phyloP scores from a whole-genome alignment of 2,888 invertebrate species.

The Cecidostiba fungosa region DNA sequence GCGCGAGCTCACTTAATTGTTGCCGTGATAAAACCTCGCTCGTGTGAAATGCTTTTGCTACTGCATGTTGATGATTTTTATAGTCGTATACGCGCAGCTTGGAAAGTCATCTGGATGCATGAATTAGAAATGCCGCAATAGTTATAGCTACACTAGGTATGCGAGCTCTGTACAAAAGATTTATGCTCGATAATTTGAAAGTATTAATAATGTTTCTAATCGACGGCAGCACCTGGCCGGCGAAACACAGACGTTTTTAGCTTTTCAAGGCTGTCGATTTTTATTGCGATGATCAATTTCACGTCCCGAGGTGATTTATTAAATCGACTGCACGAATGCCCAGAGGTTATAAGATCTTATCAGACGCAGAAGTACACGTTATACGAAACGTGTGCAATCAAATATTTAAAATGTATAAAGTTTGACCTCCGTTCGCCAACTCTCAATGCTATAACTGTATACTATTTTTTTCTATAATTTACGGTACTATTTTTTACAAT shows the following conservation, averaged over 20 bases:
- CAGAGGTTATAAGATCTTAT: conserved; percentile 12
- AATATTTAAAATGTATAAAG: background rate
- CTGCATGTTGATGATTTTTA: too few species aligned
- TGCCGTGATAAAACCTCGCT: conserved; percentile 44
- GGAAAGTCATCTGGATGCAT: too few species aligned
- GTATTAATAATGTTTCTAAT: background rate
- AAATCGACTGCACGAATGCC: conserved; percentile 11
- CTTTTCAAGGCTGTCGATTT: conserved; percentile 8
- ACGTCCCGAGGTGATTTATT: background rate
- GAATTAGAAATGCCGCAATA: too few species aligned
- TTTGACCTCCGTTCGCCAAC: background rate
- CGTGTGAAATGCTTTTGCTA: conserved; percentile 1
- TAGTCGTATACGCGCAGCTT: too few species aligned
- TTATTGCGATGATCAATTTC: conserved; percentile 11
- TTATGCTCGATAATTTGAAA: background rate
- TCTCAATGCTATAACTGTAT: background rate
- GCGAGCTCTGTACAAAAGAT: conserved; percentile 7
- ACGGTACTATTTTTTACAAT: background rate
- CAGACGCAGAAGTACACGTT: background rate
- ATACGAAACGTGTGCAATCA: conserved; percentile 1
- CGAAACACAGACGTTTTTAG: background rate
- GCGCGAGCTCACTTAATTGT: conserved; percentile 50
- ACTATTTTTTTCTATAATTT: background rate
- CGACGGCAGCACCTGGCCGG: background rate
- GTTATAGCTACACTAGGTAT: too few species aligned